These are phyloP conservation scores for Rhizomys pruinosus DNA, from an alignment of 2,113 vertebrate species.

Conservation along the genomic window DNA sequence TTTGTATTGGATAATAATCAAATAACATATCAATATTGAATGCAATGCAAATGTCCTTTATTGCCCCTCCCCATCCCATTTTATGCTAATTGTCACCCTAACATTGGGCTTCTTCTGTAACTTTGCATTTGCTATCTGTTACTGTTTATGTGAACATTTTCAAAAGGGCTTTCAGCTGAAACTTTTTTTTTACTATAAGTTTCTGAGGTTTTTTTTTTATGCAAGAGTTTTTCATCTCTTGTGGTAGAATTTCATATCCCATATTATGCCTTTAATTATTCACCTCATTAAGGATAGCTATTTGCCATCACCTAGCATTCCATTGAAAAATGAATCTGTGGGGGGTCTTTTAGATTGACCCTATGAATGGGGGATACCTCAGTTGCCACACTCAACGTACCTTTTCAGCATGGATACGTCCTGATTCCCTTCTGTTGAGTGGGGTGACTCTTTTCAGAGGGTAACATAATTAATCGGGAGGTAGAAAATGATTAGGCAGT, in stretches of 20 bases:
- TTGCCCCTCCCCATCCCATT: not conserved
- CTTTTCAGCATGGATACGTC: no score
- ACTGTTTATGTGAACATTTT: not conserved
- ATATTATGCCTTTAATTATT: not conserved
- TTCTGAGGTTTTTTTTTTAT: slow-evolving; percentile 43
- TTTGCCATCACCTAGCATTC: not conserved
- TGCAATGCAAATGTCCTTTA: not conserved
- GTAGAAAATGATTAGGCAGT: no score
- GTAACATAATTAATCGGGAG: no score
- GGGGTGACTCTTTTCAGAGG: no score
- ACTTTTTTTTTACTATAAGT: not conserved
- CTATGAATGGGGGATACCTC: no score
- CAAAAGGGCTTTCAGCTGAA: slow-evolving; percentile 29
- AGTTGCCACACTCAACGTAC: no score
- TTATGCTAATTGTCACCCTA: not conserved
- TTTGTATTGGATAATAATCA: slow-evolving; percentile 57
- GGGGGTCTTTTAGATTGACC: no score
- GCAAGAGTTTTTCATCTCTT: not conserved
- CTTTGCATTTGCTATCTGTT: slow-evolving; percentile 13
- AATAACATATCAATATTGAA: slow-evolving; percentile 52
- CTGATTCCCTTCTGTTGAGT: no score
- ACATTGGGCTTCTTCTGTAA: not conserved
- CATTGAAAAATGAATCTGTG: not conserved
- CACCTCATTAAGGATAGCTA: not conserved
- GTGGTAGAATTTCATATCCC: not conserved